Base-by-base conservation (phyloP, 2,113 vertebrate species). In the Trachemys scripta region DNA sequence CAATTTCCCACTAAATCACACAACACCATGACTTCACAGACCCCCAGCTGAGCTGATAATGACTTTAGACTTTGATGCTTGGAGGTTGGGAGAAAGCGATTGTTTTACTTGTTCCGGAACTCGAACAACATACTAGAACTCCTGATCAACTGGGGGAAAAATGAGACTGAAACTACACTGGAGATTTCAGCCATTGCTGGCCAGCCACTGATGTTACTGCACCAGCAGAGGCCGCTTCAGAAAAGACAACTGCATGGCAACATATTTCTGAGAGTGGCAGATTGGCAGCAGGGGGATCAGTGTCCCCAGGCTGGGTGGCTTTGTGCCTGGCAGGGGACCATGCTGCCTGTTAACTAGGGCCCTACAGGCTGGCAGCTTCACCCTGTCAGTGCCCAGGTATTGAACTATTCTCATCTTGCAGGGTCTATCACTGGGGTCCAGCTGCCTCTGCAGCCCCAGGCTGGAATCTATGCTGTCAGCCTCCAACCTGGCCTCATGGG, bases 1-100 rank as follows among this genome's bases (percentile, higher is more conserved):
- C 94, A 97, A 5, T 89, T 97, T 97, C 84, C 87, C 92, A 93
- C 10, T 90, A 94, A 96, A 96, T 90, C 95, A 96, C 96, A 95
- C 89, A 95, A 22, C 10, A 22, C 82, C 50, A 65, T 42, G 75
- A 94, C 79, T 92, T 94, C 80, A 87, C 45, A 95, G 76, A 95
- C 91, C 89, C 54, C 75, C 82, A 93, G 82, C 85, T 85, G 20
- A 29, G 84, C 89, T 89, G 95, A 89, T 96, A 97, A 95, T 31
- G 47, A 89, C 80, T 94, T 94, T 79, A 88, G 82, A 75, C 11
- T 0, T 1, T 12, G 81, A 87, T 90, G 91, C 88, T 89, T 80
- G 79, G 24, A 62, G 51, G 90, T 76, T 87, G 35, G 51, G 69
- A 75, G 90, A 79, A 19, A 45, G 72, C 91, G 53, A 42, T 3